Conservation (phyloP, 2,113 vertebrate genomes). For the Chloropsis hardwickii region DNA sequence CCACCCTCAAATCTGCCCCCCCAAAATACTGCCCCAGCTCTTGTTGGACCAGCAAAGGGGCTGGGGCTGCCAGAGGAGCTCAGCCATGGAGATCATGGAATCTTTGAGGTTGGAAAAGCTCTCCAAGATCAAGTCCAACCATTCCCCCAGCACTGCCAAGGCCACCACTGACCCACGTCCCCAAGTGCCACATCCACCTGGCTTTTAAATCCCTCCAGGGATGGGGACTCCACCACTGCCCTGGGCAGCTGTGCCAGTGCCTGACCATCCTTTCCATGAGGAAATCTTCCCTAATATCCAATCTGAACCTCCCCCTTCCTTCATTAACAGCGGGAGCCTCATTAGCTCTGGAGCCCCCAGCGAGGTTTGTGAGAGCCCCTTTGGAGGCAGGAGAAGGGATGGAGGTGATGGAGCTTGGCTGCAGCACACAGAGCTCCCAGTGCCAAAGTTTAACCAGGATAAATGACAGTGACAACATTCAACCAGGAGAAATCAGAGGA, state of each 20-base stretch:
- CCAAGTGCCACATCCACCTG: not conserved
- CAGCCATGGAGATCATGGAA: rapidly evolving
- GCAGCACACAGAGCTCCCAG: not conserved
- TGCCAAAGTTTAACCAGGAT: not conserved
- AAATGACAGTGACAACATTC: not conserved
- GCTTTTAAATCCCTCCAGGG: not conserved
- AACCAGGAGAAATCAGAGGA: not conserved
- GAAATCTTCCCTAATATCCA: not conserved
- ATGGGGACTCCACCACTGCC: not conserved
- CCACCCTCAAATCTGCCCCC: not conserved
- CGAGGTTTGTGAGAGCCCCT: not conserved
- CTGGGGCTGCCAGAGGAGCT: not conserved
- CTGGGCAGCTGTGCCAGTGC: not conserved
- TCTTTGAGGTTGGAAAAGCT: not conserved
- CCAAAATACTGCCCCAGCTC: rapidly evolving
- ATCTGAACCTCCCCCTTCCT: rapidly evolving
- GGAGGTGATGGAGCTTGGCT: not conserved
- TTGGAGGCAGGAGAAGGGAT: not conserved
- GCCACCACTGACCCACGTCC: not conserved
- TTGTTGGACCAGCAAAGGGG: not conserved
- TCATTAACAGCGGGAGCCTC: rapidly evolving
- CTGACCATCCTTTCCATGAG: rapidly evolving
- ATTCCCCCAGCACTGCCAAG: not conserved
- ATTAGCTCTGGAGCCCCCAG: not conserved
- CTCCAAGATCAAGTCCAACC: not conserved